Percentiles rank a stretch among this genome's conserved stretches.
Conservation (phyloP, 1,140 invertebrate species). For the Ptiloglossa arizonensis region DNA sequence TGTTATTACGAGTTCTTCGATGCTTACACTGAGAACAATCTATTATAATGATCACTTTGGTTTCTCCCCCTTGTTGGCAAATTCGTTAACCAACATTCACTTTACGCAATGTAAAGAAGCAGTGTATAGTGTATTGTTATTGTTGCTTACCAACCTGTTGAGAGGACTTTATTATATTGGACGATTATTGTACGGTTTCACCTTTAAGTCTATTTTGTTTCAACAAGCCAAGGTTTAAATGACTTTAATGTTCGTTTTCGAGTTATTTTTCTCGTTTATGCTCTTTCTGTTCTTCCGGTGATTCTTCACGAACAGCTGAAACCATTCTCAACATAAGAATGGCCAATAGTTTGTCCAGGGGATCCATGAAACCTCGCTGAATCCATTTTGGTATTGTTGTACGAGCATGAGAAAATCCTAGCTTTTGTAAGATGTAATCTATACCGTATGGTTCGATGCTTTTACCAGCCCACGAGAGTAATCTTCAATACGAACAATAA, state of each 20-base stretch:
- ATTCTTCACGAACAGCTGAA: slow-evolving; percentile 76
- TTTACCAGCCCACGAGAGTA: slow-evolving; percentile 97
- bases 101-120: slow-evolving; percentile 24
- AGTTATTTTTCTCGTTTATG: slow-evolving; percentile 73
- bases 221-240: neutral
- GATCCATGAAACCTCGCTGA: slow-evolving; percentile 98
- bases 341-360: slow-evolving; percentile 92
- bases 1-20: slow-evolving; percentile 20
- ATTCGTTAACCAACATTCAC: slow-evolving; percentile 11
- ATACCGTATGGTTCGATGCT: slow-evolving; percentile 98
- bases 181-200: slow-evolving; percentile 43
- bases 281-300: slow-evolving; percentile 72
- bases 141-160: neutral
- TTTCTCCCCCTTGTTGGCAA: slow-evolving; percentile 21
- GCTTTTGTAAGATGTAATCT: slow-evolving; percentile 97
- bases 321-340: slow-evolving; percentile 87
- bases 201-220: neutral
- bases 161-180: slow-evolving; percentile 2
- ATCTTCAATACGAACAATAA: slow-evolving; percentile 78
- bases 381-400: slow-evolving; percentile 99
- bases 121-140: slow-evolving; percentile 1
- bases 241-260: slow-evolving; percentile 7
- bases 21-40: slow-evolving; percentile 43
- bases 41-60: slow-evolving; percentile 29
- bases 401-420: slow-evolving; percentile 97